A percentile compares a stretch with the other conserved stretches of the same genome.
phyloP scores from a whole-genome alignment of 2,797 vertebrate genomes.

The Momotus momota region DNA sequence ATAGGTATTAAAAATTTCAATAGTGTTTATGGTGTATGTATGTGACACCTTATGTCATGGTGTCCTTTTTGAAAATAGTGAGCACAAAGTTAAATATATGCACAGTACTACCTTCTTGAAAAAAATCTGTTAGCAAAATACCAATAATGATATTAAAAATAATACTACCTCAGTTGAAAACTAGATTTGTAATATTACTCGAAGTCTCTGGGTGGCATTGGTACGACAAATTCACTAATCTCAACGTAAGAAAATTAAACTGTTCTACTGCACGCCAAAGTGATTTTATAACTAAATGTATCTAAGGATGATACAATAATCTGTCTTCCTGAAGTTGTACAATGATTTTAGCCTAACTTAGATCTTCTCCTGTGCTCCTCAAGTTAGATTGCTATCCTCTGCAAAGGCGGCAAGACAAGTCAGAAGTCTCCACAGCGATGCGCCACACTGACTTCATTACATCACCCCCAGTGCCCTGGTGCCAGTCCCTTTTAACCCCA shows the following conservation, averaged over 20 bases:
- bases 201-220: slow-evolving; percentile 40
- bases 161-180: background rate
- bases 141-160: background rate
- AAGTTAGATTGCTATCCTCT: background rate
- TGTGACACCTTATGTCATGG: background rate
- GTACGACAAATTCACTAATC: slow-evolving; percentile 5
- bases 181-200: slow-evolving; percentile 46
- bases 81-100: background rate
- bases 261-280: background rate
- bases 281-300: background rate
- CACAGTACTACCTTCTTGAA: background rate
- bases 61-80: background rate
- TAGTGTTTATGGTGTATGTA: background rate
- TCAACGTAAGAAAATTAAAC: background rate
- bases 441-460: background rate
- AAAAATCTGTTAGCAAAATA: background rate
- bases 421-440: background rate
- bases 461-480: slow-evolving; percentile 47
- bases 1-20: background rate
- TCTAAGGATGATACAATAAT: background rate
- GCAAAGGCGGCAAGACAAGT: background rate
- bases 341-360: background rate
- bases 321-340: background rate
- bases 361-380: background rate
- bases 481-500: slow-evolving; percentile 78